A percentile compares a stretch with the other conserved stretches of the same genome.
Evolutionary conservation across 2,888 invertebrate genomes (phyloP).

Genomic region (Holacanthella duospinosa): DNA sequence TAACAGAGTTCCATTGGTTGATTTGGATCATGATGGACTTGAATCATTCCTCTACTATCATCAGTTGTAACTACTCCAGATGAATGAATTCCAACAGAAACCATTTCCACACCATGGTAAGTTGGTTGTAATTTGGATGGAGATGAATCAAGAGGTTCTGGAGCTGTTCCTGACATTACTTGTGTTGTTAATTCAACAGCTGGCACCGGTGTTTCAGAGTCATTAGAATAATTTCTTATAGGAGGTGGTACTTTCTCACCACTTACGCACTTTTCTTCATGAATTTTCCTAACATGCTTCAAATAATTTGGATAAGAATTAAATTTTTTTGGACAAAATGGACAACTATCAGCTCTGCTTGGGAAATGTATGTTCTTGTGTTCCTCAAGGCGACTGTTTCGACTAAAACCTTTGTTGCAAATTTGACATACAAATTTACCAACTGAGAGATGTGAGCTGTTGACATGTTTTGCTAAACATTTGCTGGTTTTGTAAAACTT

Average conservation of each 20-base stretch:
- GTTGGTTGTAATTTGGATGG: neutral
- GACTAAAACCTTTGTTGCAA: slow-evolving; percentile 28
- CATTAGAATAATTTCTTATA: slow-evolving; percentile 8
- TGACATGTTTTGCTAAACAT: slow-evolving; percentile 25
- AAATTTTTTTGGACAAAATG: slow-evolving; percentile 49
- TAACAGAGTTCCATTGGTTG: slow-evolving; percentile 37
- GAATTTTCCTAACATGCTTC: slow-evolving; percentile 51
- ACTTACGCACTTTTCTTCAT: slow-evolving; percentile 36
- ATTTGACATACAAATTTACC: slow-evolving; percentile 22
- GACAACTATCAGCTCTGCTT: slow-evolving; percentile 49
- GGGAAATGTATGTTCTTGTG: slow-evolving; percentile 52
- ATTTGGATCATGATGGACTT: slow-evolving; percentile 22
- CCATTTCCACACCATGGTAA: neutral
- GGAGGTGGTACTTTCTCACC: slow-evolving; percentile 28
- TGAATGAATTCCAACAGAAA: neutral
- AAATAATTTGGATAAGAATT: slow-evolving; percentile 50
- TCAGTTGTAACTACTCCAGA: neutral
- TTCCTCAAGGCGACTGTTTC: slow-evolving; percentile 38
- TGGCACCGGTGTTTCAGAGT: neutral
- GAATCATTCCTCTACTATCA: neutral
- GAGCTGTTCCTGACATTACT: neutral
- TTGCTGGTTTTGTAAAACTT: slow-evolving; percentile 44
- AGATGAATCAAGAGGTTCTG: neutral
- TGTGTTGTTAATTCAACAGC: neutral
- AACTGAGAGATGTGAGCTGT: slow-evolving; percentile 21